A percentile compares a stretch with the other conserved stretches of the same genome.
Evolutionary conservation across 2,113 vertebrate genomes (phyloP).

Genomic region (Sorex fumeus): DNA sequence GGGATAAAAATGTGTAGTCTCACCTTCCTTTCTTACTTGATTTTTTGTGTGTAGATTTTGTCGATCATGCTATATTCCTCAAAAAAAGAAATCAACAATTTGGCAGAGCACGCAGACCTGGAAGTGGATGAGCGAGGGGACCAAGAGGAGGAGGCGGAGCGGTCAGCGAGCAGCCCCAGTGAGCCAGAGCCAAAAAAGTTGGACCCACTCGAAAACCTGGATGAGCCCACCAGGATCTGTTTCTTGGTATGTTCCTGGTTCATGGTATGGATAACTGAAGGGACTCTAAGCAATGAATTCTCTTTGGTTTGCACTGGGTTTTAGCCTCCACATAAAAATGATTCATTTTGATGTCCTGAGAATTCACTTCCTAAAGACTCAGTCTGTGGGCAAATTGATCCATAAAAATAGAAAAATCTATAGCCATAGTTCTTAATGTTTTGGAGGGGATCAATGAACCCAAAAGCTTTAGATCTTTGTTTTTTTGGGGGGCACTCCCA

Average conservation of each 20-base stretch:
- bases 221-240: constrained; percentile 98
- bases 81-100: constrained; percentile 94
- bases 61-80: constrained; percentile 99
- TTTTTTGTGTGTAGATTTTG: constrained; percentile 89
- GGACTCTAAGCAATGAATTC: neutral
- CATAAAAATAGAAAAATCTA: constrained; percentile 3
- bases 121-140: constrained; percentile 90
- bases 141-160: constrained; percentile 92
- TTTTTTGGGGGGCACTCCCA: too few relatives aligned
- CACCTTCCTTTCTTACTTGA: neutral
- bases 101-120: constrained; percentile 90
- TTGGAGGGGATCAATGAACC: neutral
- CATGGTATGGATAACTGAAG: neutral
- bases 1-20: neutral
- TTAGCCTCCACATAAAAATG: neutral
- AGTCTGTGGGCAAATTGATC: neutral
- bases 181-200: constrained; percentile 91
- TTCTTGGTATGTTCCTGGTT: constrained; percentile 92
- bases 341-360: constrained; percentile 40
- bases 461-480: neutral
- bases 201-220: constrained; percentile 96
- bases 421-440: neutral
- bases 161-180: constrained; percentile 84
- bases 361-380: neutral
- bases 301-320: neutral